phyloP scores from a whole-genome alignment of 1,140 invertebrate genomes.

The Holcopasites calliopsidis region DNA sequence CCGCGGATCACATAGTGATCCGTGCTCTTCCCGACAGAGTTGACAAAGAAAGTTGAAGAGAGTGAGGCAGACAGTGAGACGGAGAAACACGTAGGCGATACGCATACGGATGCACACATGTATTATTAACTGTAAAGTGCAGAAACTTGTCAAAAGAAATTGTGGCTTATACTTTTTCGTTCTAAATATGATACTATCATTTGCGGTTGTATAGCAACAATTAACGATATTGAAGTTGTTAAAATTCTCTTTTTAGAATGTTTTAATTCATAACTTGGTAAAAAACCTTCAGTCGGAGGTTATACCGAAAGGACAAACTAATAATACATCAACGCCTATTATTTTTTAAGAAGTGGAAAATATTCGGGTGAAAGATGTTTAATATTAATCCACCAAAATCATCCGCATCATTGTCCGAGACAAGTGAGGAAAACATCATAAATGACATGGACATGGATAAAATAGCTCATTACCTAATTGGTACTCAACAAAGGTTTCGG shows the following conservation, averaged over 20 bases:
- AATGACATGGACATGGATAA: conserved; percentile 69
- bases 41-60: too few species aligned
- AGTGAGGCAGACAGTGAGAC: too few species aligned
- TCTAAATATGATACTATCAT: background rate
- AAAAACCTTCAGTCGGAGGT: too few species aligned
- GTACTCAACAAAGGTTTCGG: conserved; percentile 81
- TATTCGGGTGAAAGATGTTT: conserved; percentile 34
- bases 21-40: too few species aligned
- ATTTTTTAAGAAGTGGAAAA: too few species aligned
- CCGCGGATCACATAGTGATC: too few species aligned
- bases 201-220: background rate
- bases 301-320: too few species aligned
- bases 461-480: conserved; percentile 70
- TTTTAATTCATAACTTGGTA: background rate
- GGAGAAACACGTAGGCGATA: too few species aligned
- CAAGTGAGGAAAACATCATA: conserved; percentile 26
- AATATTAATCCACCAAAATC: conserved; percentile 13
- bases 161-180: background rate
- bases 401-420: background rate
- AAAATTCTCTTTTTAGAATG: background rate
- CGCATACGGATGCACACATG: too few species aligned
- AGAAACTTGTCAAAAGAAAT: background rate
- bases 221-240: background rate
- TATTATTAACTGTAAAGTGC: too few species aligned
- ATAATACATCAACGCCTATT: too few species aligned